Conservation (phyloP, 2,113 vertebrate species). For the Pseudolaguvia tuberculata region DNA sequence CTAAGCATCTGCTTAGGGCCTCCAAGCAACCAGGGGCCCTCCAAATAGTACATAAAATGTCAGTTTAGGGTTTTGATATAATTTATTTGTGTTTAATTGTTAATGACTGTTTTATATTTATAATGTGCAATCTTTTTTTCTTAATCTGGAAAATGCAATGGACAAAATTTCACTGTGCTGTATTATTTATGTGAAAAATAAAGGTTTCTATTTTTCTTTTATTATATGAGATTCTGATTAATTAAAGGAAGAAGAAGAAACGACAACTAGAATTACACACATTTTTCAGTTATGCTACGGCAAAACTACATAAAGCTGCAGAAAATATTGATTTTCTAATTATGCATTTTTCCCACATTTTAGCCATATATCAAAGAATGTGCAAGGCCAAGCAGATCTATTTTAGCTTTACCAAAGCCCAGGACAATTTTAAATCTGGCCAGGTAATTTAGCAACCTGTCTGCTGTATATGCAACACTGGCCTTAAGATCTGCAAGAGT, state of each 20-base stretch:
- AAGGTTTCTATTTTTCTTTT: neutral
- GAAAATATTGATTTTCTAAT: slow-evolving; percentile 18
- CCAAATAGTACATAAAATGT: too few relatives aligned
- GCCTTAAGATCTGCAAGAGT: slow-evolving; percentile 27
- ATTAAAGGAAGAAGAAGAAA: neutral
- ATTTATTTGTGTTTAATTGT: too few relatives aligned
- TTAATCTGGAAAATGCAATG: too few relatives aligned
- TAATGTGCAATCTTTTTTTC: too few relatives aligned
- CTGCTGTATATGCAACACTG: slow-evolving; percentile 29
- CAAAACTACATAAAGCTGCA: neutral
- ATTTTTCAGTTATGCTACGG: neutral
- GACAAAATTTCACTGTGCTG: too few relatives aligned
- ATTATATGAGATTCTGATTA: neutral
- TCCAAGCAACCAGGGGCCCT: too few relatives aligned
- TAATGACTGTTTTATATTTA: too few relatives aligned
- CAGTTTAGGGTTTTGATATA: too few relatives aligned
- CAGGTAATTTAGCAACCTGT: slow-evolving; percentile 28
- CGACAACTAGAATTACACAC: neutral
- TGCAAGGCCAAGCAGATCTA: slow-evolving; percentile 11
- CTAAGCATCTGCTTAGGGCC: too few relatives aligned
- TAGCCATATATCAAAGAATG: neutral
- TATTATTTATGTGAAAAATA: too few relatives aligned
- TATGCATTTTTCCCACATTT: slow-evolving; percentile 11
- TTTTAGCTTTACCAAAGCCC: slow-evolving; percentile 21
- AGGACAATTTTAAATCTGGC: slow-evolving; percentile 22